These are phyloP conservation scores for Ips nitidus DNA, from an alignment of 1,140 invertebrate species.

Conservation along the genomic window DNA sequence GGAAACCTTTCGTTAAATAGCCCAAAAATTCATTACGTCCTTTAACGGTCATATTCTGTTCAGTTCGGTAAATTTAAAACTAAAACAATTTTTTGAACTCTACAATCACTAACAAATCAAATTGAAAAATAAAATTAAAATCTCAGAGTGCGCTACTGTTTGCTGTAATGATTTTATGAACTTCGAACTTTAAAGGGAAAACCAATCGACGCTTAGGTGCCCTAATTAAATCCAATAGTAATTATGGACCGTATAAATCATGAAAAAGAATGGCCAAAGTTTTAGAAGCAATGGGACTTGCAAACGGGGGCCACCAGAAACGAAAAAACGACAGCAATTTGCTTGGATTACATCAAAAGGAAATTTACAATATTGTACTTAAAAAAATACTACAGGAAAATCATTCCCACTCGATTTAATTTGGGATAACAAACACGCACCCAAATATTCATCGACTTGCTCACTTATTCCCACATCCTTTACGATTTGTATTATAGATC, in stretches of 20 bases:
- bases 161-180: constrained; percentile 19
- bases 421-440: too few species aligned
- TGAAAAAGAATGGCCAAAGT: constrained; percentile 38
- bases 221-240: constrained; percentile 46
- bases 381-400: too few species aligned
- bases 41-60: constrained; percentile 1
- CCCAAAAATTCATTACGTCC: background rate
- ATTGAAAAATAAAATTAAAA: background rate
- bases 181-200: constrained; percentile 28
- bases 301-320: background rate
- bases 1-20: constrained; percentile 1
- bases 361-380: too few species aligned
- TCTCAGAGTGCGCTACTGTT: constrained; percentile 5
- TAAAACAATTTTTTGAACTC: background rate
- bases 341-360: background rate
- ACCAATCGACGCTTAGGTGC: constrained; percentile 37
- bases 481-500: background rate
- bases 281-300: constrained; percentile 13
- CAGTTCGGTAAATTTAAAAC: too few species aligned
- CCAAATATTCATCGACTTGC: too few species aligned
- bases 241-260: constrained; percentile 41
- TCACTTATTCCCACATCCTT: too few species aligned
- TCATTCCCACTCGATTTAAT: too few species aligned
- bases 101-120: background rate
- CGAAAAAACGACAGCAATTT: background rate